phyloP scores from a whole-genome alignment of 2,888 invertebrate genomes.

The Cetonia aurata region DNA sequence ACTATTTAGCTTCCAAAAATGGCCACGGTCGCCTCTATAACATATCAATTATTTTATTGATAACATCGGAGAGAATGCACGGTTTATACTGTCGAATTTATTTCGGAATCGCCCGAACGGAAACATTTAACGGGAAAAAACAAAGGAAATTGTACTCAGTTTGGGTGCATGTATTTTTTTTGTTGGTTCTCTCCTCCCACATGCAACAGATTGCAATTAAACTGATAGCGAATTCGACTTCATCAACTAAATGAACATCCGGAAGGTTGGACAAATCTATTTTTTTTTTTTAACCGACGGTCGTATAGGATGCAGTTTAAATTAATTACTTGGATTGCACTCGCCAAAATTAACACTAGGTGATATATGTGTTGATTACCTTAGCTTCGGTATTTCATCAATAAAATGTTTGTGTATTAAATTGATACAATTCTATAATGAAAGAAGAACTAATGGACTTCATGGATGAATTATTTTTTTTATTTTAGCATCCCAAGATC shows the following conservation, averaged over 20 bases:
- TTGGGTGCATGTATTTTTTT: background rate
- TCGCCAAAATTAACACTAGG: constrained; percentile 50
- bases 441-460: too few relatives aligned
- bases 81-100: background rate
- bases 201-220: constrained; percentile 49
- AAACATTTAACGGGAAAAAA: constrained; percentile 8
- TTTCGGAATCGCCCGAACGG: background rate
- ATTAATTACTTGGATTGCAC: constrained; percentile 51
- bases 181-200: constrained; percentile 8
- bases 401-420: too few relatives aligned
- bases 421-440: too few relatives aligned
- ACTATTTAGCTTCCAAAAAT: too few relatives aligned
- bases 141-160: constrained; percentile 19
- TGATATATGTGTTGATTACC: background rate
- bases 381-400: too few relatives aligned
- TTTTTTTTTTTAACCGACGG: constrained; percentile 44
- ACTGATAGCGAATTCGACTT: constrained; percentile 48
- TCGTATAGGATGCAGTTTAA: constrained; percentile 40
- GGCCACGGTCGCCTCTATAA: too few relatives aligned
- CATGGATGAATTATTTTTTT: too few relatives aligned
- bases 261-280: constrained; percentile 48
- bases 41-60: background rate
- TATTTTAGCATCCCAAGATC: too few relatives aligned
- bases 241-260: constrained; percentile 50
- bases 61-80: background rate